Conservation (phyloP, 2,113 vertebrate species). For the Sebastes schlegelii region DNA sequence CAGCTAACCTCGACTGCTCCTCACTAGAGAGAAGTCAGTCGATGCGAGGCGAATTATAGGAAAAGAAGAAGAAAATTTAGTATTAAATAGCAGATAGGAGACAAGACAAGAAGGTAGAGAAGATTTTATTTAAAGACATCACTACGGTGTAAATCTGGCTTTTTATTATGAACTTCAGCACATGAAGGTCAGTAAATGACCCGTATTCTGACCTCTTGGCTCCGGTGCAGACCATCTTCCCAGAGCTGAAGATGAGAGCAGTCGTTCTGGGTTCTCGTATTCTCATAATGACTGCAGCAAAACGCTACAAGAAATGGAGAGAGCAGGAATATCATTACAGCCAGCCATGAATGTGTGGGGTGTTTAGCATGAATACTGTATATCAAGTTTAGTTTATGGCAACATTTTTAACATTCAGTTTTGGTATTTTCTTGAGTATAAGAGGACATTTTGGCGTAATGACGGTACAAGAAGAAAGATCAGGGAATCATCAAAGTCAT, state of each 20-base stretch:
- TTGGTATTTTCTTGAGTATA: background rate
- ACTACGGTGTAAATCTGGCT: no score
- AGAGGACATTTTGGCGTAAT: background rate
- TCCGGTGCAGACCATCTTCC: constrained; percentile 99
- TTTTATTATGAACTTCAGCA: background rate
- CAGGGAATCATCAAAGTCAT: background rate
- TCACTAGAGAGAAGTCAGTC: constrained; percentile 83
- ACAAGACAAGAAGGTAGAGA: background rate
- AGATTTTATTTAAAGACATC: background rate
- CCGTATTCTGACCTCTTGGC: constrained; percentile 90
- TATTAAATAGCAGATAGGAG: background rate
- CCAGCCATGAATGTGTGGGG: background rate
- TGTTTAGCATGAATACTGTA: background rate
- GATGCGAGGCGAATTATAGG: background rate
- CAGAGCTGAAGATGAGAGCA: constrained; percentile 98
- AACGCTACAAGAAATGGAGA: constrained; percentile 87
- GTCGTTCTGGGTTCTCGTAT: constrained; percentile 99
- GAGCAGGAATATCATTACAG: background rate
- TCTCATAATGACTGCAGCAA: constrained; percentile 99
- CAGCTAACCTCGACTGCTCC: constrained; percentile 96
- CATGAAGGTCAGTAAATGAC: background rate
- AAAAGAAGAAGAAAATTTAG: background rate
- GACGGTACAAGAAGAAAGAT: background rate
- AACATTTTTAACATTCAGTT: background rate
- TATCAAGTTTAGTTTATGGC: background rate